Conservation (phyloP, 2,797 vertebrate species). For the Rousettus madagascariensis region DNA sequence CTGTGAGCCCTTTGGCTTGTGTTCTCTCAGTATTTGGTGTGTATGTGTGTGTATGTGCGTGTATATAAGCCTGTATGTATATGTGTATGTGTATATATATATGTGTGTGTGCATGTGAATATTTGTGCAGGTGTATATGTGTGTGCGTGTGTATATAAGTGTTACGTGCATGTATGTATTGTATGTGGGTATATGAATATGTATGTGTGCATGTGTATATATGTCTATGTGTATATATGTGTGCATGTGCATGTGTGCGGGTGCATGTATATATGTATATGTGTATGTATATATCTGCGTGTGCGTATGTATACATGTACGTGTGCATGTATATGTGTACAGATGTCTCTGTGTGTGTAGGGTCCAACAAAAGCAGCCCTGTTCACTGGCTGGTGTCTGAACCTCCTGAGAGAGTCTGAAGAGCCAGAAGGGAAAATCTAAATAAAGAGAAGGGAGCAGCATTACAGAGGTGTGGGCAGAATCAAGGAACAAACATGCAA, state of each 20-base stretch:
- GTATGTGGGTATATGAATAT: rapidly evolving
- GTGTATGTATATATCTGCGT: rapidly evolving
- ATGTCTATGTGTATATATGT: too few species aligned
- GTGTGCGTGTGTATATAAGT: too few species aligned
- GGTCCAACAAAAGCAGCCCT: not conserved
- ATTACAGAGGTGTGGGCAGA: too few species aligned
- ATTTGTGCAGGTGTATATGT: not conserved
- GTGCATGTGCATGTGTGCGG: not conserved
- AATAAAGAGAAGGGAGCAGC: not conserved
- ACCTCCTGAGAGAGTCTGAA: not conserved
- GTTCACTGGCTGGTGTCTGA: not conserved
- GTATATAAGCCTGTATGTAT: not conserved
- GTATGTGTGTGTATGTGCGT: not conserved
- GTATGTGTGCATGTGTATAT: not conserved
- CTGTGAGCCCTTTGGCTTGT: not conserved
- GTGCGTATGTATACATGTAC: rapidly evolving
- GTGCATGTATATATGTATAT: too few species aligned
- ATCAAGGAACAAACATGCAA: too few species aligned
- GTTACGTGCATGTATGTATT: rapidly evolving
- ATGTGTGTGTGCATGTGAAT: not conserved
- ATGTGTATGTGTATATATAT: not conserved
- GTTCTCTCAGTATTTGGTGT: not conserved
- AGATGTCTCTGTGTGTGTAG: not conserved
- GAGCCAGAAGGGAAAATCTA: not conserved
- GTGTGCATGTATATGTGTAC: not conserved